These are phyloP conservation scores for Phortica okadai DNA, from an alignment of 2,888 invertebrate genomes.

Conservation along the genomic window DNA sequence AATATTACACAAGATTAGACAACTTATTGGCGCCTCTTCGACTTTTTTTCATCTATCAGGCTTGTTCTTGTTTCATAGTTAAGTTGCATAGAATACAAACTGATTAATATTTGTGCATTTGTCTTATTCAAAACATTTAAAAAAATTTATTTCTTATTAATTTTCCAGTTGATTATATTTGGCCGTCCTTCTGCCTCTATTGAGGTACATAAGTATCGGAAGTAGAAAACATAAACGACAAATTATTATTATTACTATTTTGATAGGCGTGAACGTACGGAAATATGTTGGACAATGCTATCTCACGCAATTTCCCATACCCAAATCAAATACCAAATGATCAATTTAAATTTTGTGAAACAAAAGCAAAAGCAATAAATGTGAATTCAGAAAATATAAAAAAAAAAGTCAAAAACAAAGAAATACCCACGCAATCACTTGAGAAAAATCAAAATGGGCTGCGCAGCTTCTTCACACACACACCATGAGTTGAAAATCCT, in stretches of 20 bases:
- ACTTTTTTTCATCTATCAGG: neutral
- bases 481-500: slow-evolving; percentile 23
- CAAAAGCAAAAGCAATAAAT: slow-evolving; percentile 49
- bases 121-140: slow-evolving; percentile 34
- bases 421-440: slow-evolving; percentile 66
- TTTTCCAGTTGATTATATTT: slow-evolving; percentile 51
- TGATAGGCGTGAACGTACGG: slow-evolving; percentile 49
- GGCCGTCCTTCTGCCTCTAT: slow-evolving; percentile 5
- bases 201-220: slow-evolving; percentile 56
- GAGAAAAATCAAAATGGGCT: slow-evolving; percentile 66
- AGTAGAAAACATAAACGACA: slow-evolving; percentile 69
- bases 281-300: slow-evolving; percentile 23
- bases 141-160: slow-evolving; percentile 47
- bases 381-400: slow-evolving; percentile 55
- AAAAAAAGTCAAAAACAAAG: neutral
- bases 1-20: slow-evolving; percentile 14
- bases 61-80: too few relatives aligned
- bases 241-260: slow-evolving; percentile 71
- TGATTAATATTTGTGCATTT: slow-evolving; percentile 51
- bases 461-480: slow-evolving; percentile 31
- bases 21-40: slow-evolving; percentile 39
- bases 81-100: too few relatives aligned
- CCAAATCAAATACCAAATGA: slow-evolving; percentile 56
- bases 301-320: slow-evolving; percentile 60
- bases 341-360: slow-evolving; percentile 69